These are phyloP conservation scores for Cavia aperea DNA, from an alignment of 2,113 vertebrate genomes.

Conservation along the genomic window DNA sequence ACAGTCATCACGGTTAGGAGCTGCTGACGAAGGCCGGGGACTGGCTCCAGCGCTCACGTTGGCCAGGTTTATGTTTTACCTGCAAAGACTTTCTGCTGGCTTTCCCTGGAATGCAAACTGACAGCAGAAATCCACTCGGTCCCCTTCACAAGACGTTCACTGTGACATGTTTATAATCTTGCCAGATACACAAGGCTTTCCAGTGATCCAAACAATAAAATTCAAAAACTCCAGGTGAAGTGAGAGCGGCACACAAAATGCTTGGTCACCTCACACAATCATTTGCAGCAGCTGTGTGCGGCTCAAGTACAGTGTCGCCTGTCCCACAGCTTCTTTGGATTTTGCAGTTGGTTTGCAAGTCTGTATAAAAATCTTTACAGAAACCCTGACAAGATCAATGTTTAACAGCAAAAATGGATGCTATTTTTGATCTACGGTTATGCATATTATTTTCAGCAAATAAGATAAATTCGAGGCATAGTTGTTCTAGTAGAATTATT, in stretches of 20 bases:
- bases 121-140: neutral
- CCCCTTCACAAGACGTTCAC: neutral
- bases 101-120: neutral
- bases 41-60: neutral
- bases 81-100: neutral
- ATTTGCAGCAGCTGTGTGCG: neutral
- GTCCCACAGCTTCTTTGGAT: neutral
- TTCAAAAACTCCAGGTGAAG: neutral
- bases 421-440: neutral
- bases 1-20: neutral
- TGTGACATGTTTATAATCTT: neutral
- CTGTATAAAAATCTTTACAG: neutral
- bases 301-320: neutral
- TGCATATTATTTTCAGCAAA: neutral
- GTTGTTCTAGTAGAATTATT: neutral
- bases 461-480: neutral
- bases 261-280: too few relatives aligned
- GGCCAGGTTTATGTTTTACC: neutral
- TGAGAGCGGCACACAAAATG: neutral
- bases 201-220: neutral
- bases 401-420: neutral
- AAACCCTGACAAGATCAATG: neutral
- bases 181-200: neutral
- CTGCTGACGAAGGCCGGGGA: neutral
- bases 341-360: neutral